Evolutionary conservation across 2,888 invertebrate genomes (phyloP).

Genomic region (Notocelia uddmanniana): DNA sequence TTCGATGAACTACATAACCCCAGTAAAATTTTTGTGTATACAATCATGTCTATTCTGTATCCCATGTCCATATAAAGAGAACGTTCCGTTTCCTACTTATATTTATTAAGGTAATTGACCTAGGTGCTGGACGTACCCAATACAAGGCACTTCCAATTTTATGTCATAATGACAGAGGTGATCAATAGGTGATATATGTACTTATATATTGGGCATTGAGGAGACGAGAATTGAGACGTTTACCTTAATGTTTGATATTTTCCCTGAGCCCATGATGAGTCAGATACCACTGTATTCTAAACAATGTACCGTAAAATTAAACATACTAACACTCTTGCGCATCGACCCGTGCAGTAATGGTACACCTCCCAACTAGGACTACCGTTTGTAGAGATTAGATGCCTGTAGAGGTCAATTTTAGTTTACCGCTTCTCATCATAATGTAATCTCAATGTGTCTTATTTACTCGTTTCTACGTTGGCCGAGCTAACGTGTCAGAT

Average conservation of each 20-base stretch:
- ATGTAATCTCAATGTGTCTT: not conserved
- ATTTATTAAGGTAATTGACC: too few species aligned
- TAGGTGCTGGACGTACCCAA: too few species aligned
- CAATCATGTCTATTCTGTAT: not conserved
- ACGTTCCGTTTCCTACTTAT: too few species aligned
- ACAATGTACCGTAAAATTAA: constrained; percentile 18
- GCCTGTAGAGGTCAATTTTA: not conserved
- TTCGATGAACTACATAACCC: not conserved
- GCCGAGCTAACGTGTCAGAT: not conserved
- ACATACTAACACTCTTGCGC: constrained; percentile 34
- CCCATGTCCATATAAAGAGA: too few species aligned
- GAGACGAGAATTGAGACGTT: too few species aligned
- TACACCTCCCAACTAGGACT: constrained; percentile 50
- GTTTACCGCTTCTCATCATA: not conserved
- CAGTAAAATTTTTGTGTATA: not conserved
- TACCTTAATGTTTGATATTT: not conserved
- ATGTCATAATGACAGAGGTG: too few species aligned
- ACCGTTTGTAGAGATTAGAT: constrained; percentile 54
- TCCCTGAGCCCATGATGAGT: not conserved
- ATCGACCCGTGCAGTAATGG: constrained; percentile 50
- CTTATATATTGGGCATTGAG: too few species aligned
- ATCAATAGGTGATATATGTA: too few species aligned
- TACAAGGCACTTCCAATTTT: too few species aligned
- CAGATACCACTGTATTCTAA: constrained; percentile 2
- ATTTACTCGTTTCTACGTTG: not conserved